These are phyloP conservation scores for Dermatemys mawii DNA, from an alignment of 2,113 vertebrate genomes.

Conservation along the genomic window DNA sequence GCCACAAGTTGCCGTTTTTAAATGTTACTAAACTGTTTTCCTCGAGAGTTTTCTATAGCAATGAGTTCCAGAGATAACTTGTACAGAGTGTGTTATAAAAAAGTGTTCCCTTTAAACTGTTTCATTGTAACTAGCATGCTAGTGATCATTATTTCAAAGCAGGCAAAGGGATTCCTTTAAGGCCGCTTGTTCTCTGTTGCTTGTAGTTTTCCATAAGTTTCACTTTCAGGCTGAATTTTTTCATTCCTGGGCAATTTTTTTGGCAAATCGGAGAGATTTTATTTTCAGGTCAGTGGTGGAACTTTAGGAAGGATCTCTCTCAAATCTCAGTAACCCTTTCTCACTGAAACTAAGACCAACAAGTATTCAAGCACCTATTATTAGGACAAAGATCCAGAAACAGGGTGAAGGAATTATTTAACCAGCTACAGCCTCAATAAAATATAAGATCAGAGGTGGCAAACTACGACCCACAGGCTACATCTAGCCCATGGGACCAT, in stretches of 20 bases:
- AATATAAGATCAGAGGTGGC: no score
- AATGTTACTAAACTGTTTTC: background rate
- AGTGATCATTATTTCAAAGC: background rate
- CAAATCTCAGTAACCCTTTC: background rate
- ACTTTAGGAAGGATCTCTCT: constrained; percentile 32
- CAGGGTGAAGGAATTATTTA: constrained; percentile 45
- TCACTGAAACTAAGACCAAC: constrained; percentile 22
- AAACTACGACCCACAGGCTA: no score
- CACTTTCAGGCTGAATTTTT: constrained; percentile 22
- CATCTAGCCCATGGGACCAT: no score
- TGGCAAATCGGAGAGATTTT: constrained; percentile 18
- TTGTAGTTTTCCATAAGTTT: constrained; percentile 4
- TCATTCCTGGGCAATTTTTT: background rate
- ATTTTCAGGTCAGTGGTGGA: background rate
- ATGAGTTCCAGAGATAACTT: background rate
- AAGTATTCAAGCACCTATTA: background rate
- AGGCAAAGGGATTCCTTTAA: background rate
- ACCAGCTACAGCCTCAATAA: background rate
- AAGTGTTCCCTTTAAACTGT: background rate
- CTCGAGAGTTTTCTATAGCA: background rate
- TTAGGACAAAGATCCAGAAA: background rate
- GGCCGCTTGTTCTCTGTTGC: background rate
- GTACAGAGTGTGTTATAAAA: background rate
- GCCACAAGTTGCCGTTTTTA: background rate
- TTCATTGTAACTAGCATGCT: background rate